A percentile compares a stretch with the other conserved stretches of the same genome.
phyloP scores from a whole-genome alignment of 1,140 invertebrate species.

The Vollenhovia emeryi region DNA sequence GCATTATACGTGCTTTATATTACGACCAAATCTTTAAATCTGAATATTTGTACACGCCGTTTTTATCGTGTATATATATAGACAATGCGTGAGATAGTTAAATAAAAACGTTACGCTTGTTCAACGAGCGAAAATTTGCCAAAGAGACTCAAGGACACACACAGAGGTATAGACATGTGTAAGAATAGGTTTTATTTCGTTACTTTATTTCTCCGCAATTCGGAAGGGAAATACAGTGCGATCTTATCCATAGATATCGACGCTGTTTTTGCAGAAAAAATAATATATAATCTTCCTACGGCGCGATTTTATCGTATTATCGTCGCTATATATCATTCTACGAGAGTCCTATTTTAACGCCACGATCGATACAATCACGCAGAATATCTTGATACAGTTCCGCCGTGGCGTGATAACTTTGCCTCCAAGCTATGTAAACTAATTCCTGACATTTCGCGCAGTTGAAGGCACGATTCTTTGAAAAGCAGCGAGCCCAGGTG shows the following conservation, averaged over 20 bases:
- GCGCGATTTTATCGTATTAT: slow-evolving; percentile 17
- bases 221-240: neutral
- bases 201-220: slow-evolving; percentile 26
- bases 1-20: neutral
- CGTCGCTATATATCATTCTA: neutral
- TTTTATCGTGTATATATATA: no score
- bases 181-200: neutral
- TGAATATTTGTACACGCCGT: neutral
- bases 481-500: neutral
- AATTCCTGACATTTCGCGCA: neutral
- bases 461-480: neutral
- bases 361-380: slow-evolving; percentile 31
- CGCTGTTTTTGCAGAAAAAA: neutral
- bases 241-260: neutral
- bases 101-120: no score
- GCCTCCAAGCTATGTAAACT: neutral
- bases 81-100: no score
- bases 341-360: slow-evolving; percentile 28
- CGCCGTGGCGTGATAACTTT: neutral
- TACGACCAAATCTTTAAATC: neutral
- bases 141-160: neutral
- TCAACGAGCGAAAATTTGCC: no score
- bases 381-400: neutral
- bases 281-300: neutral
- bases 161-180: neutral